Conservation (phyloP, 2,797 vertebrate species). For the Lithobates sylvaticus region DNA sequence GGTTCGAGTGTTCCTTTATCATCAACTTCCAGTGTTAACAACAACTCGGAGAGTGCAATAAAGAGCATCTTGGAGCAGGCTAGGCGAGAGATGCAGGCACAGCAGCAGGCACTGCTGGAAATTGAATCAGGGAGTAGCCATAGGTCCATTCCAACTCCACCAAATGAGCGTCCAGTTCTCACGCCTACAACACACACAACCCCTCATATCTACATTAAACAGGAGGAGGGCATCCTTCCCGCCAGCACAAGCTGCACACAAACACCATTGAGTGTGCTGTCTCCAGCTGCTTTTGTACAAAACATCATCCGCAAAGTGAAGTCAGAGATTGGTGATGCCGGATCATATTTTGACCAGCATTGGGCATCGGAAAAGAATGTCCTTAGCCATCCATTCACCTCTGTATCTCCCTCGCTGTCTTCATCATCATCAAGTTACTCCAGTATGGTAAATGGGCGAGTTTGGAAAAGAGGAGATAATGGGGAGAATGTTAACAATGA, state of each 20-base stretch:
- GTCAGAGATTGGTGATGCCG: slow-evolving; percentile 92
- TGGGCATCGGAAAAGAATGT: slow-evolving; percentile 90
- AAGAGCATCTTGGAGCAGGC: slow-evolving; percentile 95
- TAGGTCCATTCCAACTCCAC: slow-evolving; percentile 63
- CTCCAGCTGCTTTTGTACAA: slow-evolving; percentile 94
- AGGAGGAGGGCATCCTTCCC: slow-evolving; percentile 82
- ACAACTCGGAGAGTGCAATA: slow-evolving; percentile 88
- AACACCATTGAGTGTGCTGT: slow-evolving; percentile 87
- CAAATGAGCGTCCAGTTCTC: slow-evolving; percentile 69
- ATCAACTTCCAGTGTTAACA: slow-evolving; percentile 71
- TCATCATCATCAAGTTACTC: slow-evolving; percentile 89
- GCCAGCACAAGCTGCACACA: slow-evolving; percentile 75
- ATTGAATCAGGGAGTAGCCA: slow-evolving; percentile 83
- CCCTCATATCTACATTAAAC: slow-evolving; percentile 84
- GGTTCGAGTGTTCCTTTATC: slow-evolving; percentile 69
- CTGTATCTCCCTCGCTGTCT: slow-evolving; percentile 91
- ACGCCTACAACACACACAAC: slow-evolving; percentile 71
- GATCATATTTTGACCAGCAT: slow-evolving; percentile 96
- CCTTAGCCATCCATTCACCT: slow-evolving; percentile 83
- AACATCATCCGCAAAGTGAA: slow-evolving; percentile 98
- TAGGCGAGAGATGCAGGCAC: slow-evolving; percentile 90
- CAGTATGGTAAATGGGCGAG: slow-evolving; percentile 79
- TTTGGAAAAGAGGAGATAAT: slow-evolving; percentile 80
- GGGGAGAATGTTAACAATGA: slow-evolving; percentile 77
- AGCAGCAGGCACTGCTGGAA: slow-evolving; percentile 92